Conservation (phyloP, 30 jellyfish, hydroid and myxozoan genomes). For the Catostylus mosaicus region DNA sequence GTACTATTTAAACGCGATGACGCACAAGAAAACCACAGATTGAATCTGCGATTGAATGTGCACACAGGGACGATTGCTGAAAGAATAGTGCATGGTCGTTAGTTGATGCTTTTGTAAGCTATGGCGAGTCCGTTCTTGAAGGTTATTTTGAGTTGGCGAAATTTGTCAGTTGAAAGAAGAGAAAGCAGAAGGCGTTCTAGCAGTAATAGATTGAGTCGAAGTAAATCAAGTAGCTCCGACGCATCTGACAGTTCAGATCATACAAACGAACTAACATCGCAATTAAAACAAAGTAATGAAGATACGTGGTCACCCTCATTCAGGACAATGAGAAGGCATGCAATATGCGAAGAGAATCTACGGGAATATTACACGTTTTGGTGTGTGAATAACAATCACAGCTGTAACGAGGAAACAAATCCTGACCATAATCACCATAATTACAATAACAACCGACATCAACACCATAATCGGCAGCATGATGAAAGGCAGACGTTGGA, state of each 20-base stretch:
- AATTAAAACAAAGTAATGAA: neutral
- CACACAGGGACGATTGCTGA: neutral
- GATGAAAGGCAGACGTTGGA: neutral
- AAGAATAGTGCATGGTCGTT: neutral
- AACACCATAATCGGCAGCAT: neutral
- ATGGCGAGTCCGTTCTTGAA: constrained; percentile 25
- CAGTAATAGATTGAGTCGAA: neutral
- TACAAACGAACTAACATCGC: neutral
- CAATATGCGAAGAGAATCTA: constrained; percentile 54
- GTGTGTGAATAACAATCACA: constrained; percentile 18
- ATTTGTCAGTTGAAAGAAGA: neutral
- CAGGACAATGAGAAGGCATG: constrained; percentile 55
- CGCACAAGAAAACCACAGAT: neutral
- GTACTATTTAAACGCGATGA: no score
- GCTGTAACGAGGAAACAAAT: neutral
- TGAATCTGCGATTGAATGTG: neutral
- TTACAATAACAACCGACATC: neutral
- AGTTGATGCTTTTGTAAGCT: neutral
- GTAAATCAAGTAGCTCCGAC: neutral
- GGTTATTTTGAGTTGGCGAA: constrained; percentile 14
- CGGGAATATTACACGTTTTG: constrained; percentile 44
- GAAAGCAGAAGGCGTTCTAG: neutral
- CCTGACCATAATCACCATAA: neutral
- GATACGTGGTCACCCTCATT: constrained; percentile 20
- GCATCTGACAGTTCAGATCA: constrained; percentile 8